Conservation (phyloP, 2,113 vertebrate genomes). For the Caranx melampygus region DNA sequence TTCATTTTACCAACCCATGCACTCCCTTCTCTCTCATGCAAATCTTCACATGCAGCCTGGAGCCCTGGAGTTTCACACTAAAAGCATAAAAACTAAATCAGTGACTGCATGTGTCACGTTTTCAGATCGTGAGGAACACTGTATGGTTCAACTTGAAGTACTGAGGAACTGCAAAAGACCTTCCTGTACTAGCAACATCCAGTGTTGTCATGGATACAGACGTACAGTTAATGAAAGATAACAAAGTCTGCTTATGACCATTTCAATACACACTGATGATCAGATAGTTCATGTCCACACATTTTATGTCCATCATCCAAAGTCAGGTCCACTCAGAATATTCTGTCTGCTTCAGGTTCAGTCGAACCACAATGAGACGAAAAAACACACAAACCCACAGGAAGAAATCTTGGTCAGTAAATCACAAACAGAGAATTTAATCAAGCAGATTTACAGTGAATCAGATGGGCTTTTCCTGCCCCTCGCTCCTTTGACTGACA, state of each 20-base stretch:
- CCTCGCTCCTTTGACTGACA: slow-evolving; percentile 52
- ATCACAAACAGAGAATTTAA: slow-evolving; percentile 22
- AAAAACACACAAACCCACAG: neutral
- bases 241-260: neutral
- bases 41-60: neutral
- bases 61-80: neutral
- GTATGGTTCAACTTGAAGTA: neutral
- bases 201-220: neutral
- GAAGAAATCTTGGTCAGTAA: slow-evolving; percentile 6
- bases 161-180: neutral
- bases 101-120: neutral
- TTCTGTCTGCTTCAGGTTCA: neutral
- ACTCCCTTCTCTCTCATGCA: neutral
- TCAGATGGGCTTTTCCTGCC: slow-evolving; percentile 2
- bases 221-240: too few relatives aligned
- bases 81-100: too few relatives aligned
- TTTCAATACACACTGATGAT: too few relatives aligned
- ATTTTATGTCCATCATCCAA: too few relatives aligned
- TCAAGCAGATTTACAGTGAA: slow-evolving; percentile 22
- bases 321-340: neutral
- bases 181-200: neutral
- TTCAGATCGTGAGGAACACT: neutral
- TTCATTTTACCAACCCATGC: neutral
- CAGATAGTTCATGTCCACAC: neutral
- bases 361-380: neutral